Conservation (phyloP, 1,140 invertebrate species). For the Carposina sasakii region DNA sequence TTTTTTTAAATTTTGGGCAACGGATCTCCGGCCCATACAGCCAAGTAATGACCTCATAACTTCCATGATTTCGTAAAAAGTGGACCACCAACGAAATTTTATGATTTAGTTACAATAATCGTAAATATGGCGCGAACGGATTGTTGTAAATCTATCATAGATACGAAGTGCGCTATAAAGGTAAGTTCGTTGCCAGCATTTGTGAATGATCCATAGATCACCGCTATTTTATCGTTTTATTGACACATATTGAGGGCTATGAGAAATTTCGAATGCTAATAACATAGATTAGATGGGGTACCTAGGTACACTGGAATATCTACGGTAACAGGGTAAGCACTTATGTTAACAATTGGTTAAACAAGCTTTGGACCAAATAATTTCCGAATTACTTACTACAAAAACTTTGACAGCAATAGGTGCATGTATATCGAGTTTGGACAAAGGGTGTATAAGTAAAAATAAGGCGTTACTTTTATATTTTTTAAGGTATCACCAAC, state of each 20-base stretch:
- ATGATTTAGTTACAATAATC: conserved; percentile 20
- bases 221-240: conserved; percentile 27
- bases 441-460: no score
- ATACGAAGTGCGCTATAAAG: conserved; percentile 26
- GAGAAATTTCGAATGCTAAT: no score
- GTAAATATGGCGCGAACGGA: conserved; percentile 14
- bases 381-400: no score
- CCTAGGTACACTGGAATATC: no score
- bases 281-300: no score
- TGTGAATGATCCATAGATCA: conserved; percentile 31
- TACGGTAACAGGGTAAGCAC: no score
- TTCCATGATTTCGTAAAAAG: conserved; percentile 6
- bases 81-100: conserved; percentile 25
- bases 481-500: no score
- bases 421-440: no score
- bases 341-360: no score
- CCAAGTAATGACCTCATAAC: conserved; percentile 19
- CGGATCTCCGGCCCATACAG: neutral
- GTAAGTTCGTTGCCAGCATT: conserved; percentile 6
- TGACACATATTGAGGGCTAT: conserved; percentile 5
- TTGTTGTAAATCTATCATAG: conserved; percentile 30
- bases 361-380: no score
- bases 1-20: conserved; percentile 10
- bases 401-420: no score
- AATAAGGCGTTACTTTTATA: no score